A percentile compares a stretch with the other conserved stretches of the same genome.
Conservation (phyloP, 2,113 vertebrate genomes). For the Scomber colias region DNA sequence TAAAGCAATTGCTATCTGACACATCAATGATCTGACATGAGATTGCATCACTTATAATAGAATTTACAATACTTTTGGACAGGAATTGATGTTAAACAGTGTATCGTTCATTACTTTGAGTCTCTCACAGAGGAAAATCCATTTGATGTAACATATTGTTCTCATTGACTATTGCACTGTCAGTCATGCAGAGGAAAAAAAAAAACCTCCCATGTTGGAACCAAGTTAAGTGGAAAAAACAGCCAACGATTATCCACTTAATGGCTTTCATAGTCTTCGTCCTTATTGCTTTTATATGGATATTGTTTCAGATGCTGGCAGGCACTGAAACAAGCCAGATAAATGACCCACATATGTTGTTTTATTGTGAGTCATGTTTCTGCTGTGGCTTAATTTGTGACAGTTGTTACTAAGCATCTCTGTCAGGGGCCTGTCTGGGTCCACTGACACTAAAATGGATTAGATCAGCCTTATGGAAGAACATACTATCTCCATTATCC, state of each 20-base stretch:
- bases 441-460: conserved; percentile 50
- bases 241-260: conserved; percentile 52
- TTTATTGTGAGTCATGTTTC: conserved; percentile 69
- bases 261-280: conserved; percentile 62
- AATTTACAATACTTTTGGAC: background rate
- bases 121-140: conserved; percentile 16
- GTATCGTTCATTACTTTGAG: background rate
- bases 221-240: conserved; percentile 50
- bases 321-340: conserved; percentile 65
- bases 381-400: conserved; percentile 46
- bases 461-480: conserved; percentile 33
- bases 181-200: conserved; percentile 20
- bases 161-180: conserved; percentile 44
- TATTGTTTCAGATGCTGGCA: conserved; percentile 70
- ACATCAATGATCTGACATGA: conserved; percentile 15
- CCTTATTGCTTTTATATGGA: conserved; percentile 53
- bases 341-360: conserved; percentile 65
- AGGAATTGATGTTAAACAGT: conserved; percentile 25
- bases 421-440: conserved; percentile 41
- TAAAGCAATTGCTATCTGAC: background rate
- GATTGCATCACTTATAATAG: background rate
- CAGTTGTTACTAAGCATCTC: conserved; percentile 52
- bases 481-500: conserved; percentile 53
- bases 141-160: conserved; percentile 49
- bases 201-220: conserved; percentile 28